Percentiles rank a stretch among this genome's conserved stretches.
These are phyloP conservation scores for Linnaemya tessellans DNA, from an alignment of 2,888 invertebrate species.

Conservation along the genomic window DNA sequence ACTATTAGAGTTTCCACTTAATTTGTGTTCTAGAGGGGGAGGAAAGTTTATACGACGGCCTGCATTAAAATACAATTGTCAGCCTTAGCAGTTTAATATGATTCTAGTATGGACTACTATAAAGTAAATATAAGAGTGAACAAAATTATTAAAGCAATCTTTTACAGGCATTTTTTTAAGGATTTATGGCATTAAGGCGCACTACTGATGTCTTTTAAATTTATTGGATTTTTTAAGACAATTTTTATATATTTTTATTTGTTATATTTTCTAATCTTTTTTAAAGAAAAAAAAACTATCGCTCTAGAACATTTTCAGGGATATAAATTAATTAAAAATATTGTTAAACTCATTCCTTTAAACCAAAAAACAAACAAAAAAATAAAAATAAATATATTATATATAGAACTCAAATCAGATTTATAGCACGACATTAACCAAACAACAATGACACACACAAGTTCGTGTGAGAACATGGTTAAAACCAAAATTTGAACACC, in stretches of 20 bases:
- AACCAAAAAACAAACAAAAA: neutral
- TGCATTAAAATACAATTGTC: too few species aligned
- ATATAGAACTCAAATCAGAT: constrained; percentile 64
- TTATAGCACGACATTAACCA: constrained; percentile 68
- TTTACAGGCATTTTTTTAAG: too few species aligned
- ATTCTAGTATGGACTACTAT: too few species aligned
- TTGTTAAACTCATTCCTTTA: constrained; percentile 57
- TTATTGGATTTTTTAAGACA: neutral
- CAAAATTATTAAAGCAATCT: too few species aligned
- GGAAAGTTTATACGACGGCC: too few species aligned
- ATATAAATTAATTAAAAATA: constrained; percentile 68
- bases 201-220: neutral
- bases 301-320: constrained; percentile 53
- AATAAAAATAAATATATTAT: constrained; percentile 2
- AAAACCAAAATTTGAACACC: constrained; percentile 45
- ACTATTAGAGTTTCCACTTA: too few species aligned
- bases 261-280: neutral
- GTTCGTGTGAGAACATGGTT: constrained; percentile 70
- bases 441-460: constrained; percentile 42
- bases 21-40: too few species aligned
- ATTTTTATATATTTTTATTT: neutral
- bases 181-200: too few species aligned
- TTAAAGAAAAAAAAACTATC: neutral
- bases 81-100: too few species aligned
- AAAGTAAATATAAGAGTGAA: too few species aligned